Base-by-base conservation (phyloP, 2,113 vertebrate species). In the Acinonyx jubatus region DNA sequence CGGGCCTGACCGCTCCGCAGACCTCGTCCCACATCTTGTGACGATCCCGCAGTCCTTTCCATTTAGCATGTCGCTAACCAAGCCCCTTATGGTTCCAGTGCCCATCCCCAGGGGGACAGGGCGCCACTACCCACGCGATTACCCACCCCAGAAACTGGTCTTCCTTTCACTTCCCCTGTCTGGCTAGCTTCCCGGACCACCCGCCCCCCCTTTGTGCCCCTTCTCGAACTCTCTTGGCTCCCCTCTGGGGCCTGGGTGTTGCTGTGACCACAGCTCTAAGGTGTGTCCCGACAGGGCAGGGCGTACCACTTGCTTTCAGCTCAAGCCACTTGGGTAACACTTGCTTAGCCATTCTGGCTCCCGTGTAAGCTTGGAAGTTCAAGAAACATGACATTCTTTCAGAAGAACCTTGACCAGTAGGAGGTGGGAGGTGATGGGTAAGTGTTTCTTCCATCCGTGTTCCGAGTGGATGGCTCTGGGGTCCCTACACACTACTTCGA, bases 31-130 rank as follows among this genome's bases (percentile, higher is more conserved):
- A 3, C 38, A 29, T 45, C 4, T 12, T 2, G 38, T 74, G 21
- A 65, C 63, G 31, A 36, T 10, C 31, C 31, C 18, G 1, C 23
- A 29, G 31, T 29, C 21, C 31, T 33, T 48, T 82, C 25, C 0
- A 27, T 0, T 12, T 8, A 16, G 38, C 6, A 18, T 78, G 73
- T 71, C 38, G n/a, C 38, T 0, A 12, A 8, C 1, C 8, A 50
- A 50, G 3, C 2, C 38, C 18, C 12, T 21, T 36, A 48, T 48
- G 31, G 45, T 69, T 41, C 13, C n/a, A 3, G 15, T 11, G 10
- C 3, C 21, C 21, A 16, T 7, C 4, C 16, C 12, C 36, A 29
- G 1, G 63, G 11, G 21, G 38, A 57, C n/a, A 25, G 61, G 27
- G 13, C 19, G 25, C 5, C 1, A 4, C 81, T 12, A 23, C 11